phyloP scores from a whole-genome alignment of 2,113 vertebrate genomes.

The Sigmodon hispidus region DNA sequence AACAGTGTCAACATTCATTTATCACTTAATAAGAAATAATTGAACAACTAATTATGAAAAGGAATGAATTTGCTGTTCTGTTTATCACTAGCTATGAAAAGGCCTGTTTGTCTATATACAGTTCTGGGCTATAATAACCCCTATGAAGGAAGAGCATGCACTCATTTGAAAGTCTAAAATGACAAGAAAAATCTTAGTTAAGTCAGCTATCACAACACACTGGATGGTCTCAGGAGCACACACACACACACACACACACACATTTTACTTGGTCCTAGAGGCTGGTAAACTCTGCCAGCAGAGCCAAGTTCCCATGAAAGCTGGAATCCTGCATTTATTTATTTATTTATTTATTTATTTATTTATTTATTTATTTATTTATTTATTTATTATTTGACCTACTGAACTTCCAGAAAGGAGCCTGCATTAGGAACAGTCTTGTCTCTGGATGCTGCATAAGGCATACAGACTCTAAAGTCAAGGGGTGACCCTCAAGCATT shows the following conservation, averaged over 20 bases:
- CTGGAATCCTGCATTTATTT: background rate
- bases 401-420: background rate
- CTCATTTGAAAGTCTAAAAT: background rate
- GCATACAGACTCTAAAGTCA: background rate
- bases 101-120: background rate
- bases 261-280: background rate
- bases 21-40: background rate
- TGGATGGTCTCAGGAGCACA: background rate
- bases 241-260: no score
- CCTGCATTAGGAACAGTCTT: background rate
- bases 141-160: background rate
- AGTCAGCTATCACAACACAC: background rate
- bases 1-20: background rate
- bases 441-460: background rate
- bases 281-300: rapidly evolving
- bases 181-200: background rate
- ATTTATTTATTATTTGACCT: background rate
- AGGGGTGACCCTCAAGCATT: background rate
- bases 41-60: conserved; percentile 29
- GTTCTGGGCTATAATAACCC: background rate
- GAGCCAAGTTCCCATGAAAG: background rate
- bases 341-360: no score
- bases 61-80: background rate
- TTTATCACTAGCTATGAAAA: background rate
- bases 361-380: no score